A percentile compares a stretch with the other conserved stretches of the same genome.
Conservation (phyloP, 2,797 vertebrate species). For the Characodon lateralis region DNA sequence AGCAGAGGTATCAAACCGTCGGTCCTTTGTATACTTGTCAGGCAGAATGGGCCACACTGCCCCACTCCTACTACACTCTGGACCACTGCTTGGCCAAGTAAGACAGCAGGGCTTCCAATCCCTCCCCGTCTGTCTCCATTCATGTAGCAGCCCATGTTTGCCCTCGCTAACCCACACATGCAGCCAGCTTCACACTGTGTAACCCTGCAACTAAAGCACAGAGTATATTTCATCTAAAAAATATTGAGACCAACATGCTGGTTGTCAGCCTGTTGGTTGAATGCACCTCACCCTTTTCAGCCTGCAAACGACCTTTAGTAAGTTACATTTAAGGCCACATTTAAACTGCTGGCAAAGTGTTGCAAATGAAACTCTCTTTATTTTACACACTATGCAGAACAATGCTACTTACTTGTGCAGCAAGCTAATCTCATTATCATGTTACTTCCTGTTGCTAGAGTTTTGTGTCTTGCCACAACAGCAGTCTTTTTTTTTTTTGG, state of each 20-base stretch:
- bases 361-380: neutral
- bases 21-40: slow-evolving; percentile 88
- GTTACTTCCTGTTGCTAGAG: neutral
- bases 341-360: neutral
- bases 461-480: no score
- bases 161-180: slow-evolving; percentile 66
- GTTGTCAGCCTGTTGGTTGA: neutral
- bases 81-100: slow-evolving; percentile 89
- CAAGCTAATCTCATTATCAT: neutral
- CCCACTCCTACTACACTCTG: slow-evolving; percentile 88
- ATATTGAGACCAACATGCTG: no score
- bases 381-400: no score
- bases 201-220: slow-evolving; percentile 58
- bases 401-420: neutral
- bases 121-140: slow-evolving; percentile 55
- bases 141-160: slow-evolving; percentile 55
- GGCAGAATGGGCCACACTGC: slow-evolving; percentile 86
- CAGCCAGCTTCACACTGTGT: slow-evolving; percentile 58
- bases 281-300: neutral
- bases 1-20: slow-evolving; percentile 88
- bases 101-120: slow-evolving; percentile 74
- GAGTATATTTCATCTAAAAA: slow-evolving; percentile 36
- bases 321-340: neutral
- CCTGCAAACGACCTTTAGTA: neutral
- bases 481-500: neutral